phyloP scores from a whole-genome alignment of 1,140 invertebrate species.

The Halesus radiatus region DNA sequence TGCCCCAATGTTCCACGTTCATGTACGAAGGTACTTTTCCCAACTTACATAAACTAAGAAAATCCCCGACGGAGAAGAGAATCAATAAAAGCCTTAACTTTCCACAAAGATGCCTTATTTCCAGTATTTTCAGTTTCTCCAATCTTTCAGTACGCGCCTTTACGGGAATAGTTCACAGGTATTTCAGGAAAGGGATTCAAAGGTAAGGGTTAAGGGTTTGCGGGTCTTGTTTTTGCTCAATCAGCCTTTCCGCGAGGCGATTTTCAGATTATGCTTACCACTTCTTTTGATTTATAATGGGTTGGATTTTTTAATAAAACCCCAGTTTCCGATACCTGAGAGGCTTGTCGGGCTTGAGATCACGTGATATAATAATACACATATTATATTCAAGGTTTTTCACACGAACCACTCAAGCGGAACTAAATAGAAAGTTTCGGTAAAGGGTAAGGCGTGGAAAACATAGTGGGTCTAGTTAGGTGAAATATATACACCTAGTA shows the following conservation, averaged over 20 bases:
- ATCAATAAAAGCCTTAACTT: constrained; percentile 35
- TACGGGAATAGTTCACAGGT: not conserved
- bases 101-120: constrained; percentile 32
- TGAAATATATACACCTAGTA: too few species aligned
- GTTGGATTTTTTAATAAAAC: constrained; percentile 14
- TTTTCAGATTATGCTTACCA: constrained; percentile 26
- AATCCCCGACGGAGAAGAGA: constrained; percentile 9
- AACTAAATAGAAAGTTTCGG: too few species aligned
- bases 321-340: not conserved
- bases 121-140: not conserved
- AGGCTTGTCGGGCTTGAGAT: too few species aligned
- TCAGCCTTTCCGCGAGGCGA: constrained; percentile 11
- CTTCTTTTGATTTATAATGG: constrained; percentile 32
- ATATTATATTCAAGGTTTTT: not conserved
- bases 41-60: constrained; percentile 35
- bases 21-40: not conserved
- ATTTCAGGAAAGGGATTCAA: constrained; percentile 35
- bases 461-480: too few species aligned
- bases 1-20: not conserved
- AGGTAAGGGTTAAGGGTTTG: constrained; percentile 31
- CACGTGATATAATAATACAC: too few species aligned
- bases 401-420: too few species aligned
- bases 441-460: too few species aligned
- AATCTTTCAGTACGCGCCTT: constrained; percentile 12
- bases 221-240: constrained; percentile 34